A percentile compares a stretch with the other conserved stretches of the same genome.
Evolutionary conservation across 2,113 vertebrate species (phyloP).

Genomic region (Antigone vipio): DNA sequence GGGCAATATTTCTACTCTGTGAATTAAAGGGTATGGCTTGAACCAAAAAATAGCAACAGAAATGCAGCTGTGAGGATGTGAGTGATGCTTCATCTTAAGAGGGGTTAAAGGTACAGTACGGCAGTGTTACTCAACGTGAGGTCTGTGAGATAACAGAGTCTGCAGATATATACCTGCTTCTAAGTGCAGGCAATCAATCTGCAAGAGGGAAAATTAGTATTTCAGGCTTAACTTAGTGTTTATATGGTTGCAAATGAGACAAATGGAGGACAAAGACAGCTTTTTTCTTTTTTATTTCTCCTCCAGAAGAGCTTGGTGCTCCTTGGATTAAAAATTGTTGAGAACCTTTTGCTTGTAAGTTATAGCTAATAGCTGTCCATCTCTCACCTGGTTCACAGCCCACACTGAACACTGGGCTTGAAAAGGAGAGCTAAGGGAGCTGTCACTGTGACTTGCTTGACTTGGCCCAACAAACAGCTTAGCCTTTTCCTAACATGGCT

Average conservation of each 20-base stretch:
- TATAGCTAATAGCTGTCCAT: not conserved
- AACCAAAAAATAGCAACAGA: not conserved
- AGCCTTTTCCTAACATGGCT: constrained; percentile 11
- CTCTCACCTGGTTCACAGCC: not conserved
- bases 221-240: not conserved
- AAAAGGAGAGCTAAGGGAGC: not conserved
- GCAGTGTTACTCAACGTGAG: not conserved
- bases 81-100: not conserved
- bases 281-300: no score
- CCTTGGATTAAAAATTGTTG: not conserved
- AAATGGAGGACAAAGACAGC: not conserved
- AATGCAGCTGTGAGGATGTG: not conserved
- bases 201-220: not conserved
- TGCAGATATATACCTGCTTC: not conserved
- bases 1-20: not conserved
- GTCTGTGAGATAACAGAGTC: not conserved
- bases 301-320: not conserved
- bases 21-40: not conserved
- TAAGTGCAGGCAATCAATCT: not conserved
- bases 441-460: not conserved
- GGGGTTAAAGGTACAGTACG: not conserved
- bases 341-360: not conserved
- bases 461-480: not conserved
- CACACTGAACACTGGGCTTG: not conserved
- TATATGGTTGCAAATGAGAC: not conserved